These are phyloP conservation scores for Siniperca undulata DNA, from an alignment of 2,797 vertebrate genomes.

Conservation along the genomic window DNA sequence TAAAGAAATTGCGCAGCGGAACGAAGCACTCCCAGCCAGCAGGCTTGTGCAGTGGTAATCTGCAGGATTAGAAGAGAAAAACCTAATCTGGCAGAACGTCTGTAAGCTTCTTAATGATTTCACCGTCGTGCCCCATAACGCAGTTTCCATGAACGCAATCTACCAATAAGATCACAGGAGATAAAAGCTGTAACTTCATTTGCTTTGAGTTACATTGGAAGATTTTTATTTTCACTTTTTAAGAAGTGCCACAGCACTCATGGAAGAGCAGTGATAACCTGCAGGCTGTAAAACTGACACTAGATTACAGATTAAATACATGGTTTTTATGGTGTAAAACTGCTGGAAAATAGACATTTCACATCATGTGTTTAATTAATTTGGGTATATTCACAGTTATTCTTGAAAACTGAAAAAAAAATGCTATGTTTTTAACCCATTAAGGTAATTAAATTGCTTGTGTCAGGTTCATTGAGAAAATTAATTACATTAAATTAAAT, in stretches of 20 bases:
- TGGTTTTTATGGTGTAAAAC: not conserved
- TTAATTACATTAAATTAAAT: not conserved
- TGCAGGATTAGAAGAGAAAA: conserved; percentile 88
- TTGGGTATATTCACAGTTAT: not conserved
- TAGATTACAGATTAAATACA: conserved; percentile 24
- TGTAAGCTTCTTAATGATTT: conserved; percentile 90
- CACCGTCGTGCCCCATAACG: conserved; percentile 77
- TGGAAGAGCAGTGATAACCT: not conserved
- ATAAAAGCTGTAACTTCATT: conserved; percentile 42
- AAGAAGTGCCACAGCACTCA: not conserved
- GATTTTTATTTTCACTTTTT: conserved; percentile 52
- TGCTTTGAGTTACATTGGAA: conserved; percentile 20
- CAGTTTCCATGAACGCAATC: conserved; percentile 77
- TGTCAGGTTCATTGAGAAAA: not conserved
- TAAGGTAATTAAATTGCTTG: not conserved
- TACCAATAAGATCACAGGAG: conserved; percentile 71
- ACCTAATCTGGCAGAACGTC: conserved; percentile 86
- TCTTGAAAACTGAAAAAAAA: not conserved
- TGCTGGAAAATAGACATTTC: not conserved
- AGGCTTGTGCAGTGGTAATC: conserved; percentile 84
- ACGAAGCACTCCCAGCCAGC: conserved; percentile 74
- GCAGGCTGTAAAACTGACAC: not conserved
- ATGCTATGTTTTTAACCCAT: not conserved
- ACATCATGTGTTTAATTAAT: not conserved
- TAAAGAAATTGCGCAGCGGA: conserved; percentile 72